Conservation (phyloP, 2,888 invertebrate species). For the Eilema caniola region DNA sequence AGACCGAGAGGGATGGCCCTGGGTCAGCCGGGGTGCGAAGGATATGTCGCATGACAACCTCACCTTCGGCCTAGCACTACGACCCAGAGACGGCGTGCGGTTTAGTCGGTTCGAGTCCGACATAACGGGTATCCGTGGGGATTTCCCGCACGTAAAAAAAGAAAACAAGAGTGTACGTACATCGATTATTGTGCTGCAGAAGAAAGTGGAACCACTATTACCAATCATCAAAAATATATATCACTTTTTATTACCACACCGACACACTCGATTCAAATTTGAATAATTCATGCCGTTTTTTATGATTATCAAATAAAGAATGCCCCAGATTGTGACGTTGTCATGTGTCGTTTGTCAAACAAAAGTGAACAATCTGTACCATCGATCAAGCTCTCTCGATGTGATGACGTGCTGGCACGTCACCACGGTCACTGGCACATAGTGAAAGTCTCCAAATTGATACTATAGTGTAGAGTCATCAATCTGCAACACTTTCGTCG, state of each 20-base stretch:
- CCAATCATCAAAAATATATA: conserved; percentile 33
- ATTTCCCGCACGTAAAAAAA: no score
- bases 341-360: conserved; percentile 27
- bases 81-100: no score
- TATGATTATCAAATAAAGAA: conserved; percentile 23
- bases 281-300: conserved; percentile 29
- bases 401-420: conserved; percentile 59
- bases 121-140: no score
- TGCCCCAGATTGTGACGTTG: conserved; percentile 16
- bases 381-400: conserved; percentile 37
- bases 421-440: conserved; percentile 62
- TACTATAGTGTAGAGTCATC: conserved; percentile 62
- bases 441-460: conserved; percentile 79
- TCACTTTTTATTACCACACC: conserved; percentile 17
- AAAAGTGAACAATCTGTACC: conserved; percentile 24
- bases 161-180: conserved; percentile 24
- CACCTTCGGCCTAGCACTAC: no score
- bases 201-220: conserved; percentile 22
- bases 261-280: conserved; percentile 31
- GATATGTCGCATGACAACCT: no score
- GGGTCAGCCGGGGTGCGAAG: no score
- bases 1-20: no score
- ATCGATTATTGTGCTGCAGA: conserved; percentile 23
- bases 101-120: no score
- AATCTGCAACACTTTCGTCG: conserved; percentile 81